Evolutionary conservation across 2,888 invertebrate species (phyloP), one percentile per base, ranked within the genome.

Genomic region (Cinara cedri): DNA sequence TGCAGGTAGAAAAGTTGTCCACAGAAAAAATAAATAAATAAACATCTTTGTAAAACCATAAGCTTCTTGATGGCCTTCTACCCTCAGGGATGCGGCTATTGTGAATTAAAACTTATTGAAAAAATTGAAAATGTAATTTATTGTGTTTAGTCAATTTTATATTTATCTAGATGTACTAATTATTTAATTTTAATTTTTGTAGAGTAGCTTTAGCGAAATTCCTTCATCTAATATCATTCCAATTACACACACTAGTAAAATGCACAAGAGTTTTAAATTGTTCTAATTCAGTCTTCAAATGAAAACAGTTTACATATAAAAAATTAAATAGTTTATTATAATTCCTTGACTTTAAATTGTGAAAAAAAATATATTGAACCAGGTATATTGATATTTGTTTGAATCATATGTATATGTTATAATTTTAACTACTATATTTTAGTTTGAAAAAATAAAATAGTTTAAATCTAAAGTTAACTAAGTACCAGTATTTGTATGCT

Each of bases 191-290:
- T 49, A 24, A 49, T 46, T 76, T 74, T 75, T 75, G 26, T 3
- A 76, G 75, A 11, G 49, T 26, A 46, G 11, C 3, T 4, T 49
- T 34, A 11, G 16, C 51, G 11, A 1, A 21, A 13, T 10, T 16
- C 46, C 24, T 16, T 49, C 24, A 49, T 19, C 46, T 34, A 26
- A n/a, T n/a, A n/a, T 21, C 6, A 13, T 26, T 3, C 46, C 76
- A 11, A 49, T 14, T 26, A 19, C 46, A 1, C 21, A 68, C 26
- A 1, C 34, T n/a, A 60, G 11, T 46, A 68, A 46, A 57, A 34
- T 55, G 11, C 76, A 76, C 9, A 76, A 76, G 9, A 66, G 76
- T 49, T 76, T 68, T 68, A 76, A 76, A 68, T 57, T 76, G 57
- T 63, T 75, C 66, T 24, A 6, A 6, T 54, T 44, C 42, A 1